Evolutionary conservation across 2,888 invertebrate genomes (phyloP), one percentile per base, ranked within the genome.

Genomic region (Melieria picta): DNA sequence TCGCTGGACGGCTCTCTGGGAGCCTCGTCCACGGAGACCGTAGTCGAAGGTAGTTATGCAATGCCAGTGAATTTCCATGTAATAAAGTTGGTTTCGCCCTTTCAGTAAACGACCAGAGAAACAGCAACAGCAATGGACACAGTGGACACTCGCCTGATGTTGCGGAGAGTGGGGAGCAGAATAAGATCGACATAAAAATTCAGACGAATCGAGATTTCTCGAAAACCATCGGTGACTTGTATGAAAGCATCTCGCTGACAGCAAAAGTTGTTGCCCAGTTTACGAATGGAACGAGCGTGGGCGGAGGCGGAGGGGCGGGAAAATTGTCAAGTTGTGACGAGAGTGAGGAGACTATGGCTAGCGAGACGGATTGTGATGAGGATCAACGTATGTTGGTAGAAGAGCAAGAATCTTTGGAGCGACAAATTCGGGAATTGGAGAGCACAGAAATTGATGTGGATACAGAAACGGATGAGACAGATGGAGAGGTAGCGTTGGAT

Each of bases 401-500:
- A 76, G 94, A 94, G 79, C 94, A 94, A 79, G 94, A 93, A 75
- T 88, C 91, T 4, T 80, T 94, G 63, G 93, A 93, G 77, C 89
- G 93, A 58, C 93, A 94, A 85, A 94, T 94, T 69, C 89, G 92
- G 78, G 93, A 94, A 83, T 83, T 94, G 76, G 92, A 90, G 78
- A 91, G 91, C 62, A 91, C 92, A 0, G 93, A 87, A 80, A 91
- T 93, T 64, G 93, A 93, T 80, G 88, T 94, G 60, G 94, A 94
- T 77, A 94, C 93, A 0, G 94, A 94, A 85, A 94, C 94, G 0
- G 94, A 94, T 83, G 94, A 94, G 78, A 92, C 92, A 0, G 87
- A 87, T 71, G 85, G 84, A 69, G 87, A 86, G 69, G 85, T 82
- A 7, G 82, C 83, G 62, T 77, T 86, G 30, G 84, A 85, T 63